These are phyloP conservation scores for Gandaritis pyraliata DNA, from an alignment of 2,888 invertebrate species.

Conservation along the genomic window DNA sequence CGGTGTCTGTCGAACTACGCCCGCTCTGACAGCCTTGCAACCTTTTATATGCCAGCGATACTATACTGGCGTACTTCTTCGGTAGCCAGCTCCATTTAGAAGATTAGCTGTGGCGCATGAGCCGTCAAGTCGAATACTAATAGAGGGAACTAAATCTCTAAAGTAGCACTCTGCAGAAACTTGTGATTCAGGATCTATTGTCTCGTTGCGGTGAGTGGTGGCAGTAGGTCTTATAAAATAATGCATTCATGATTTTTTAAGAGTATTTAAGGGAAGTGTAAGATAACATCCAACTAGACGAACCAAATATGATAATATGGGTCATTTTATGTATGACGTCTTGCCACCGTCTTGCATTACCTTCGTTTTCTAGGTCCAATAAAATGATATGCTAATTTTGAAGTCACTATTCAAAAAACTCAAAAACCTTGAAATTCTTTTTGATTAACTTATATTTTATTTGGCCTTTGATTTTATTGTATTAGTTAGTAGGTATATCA, in stretches of 20 bases:
- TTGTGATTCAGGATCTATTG: constrained; percentile 14
- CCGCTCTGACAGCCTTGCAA: constrained; percentile 60
- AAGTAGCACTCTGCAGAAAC: constrained; percentile 21
- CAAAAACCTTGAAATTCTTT: no score
- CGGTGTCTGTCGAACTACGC: constrained; percentile 64
- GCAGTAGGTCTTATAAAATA: not conserved
- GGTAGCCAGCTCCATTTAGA: constrained; percentile 62
- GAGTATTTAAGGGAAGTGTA: no score
- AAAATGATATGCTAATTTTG: no score
- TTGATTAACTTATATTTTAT: no score
- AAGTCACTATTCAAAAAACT: no score
- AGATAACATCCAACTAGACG: no score
- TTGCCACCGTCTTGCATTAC: no score
- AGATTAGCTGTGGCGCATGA: constrained; percentile 69
- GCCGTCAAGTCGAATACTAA: constrained; percentile 56
- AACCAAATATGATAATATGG: no score
- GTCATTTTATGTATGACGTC: no score
- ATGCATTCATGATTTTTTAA: not conserved
- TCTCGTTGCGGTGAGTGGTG: not conserved
- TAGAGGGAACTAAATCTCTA: constrained; percentile 44
- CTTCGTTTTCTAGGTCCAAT: no score
- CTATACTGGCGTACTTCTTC: constrained; percentile 52
- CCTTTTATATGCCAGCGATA: constrained; percentile 67
- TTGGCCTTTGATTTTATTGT: no score
- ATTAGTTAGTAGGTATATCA: no score